Percentiles rank a stretch among this genome's conserved stretches.
phyloP scores from a whole-genome alignment of 2,797 vertebrate genomes.

The Gouania willdenowi region DNA sequence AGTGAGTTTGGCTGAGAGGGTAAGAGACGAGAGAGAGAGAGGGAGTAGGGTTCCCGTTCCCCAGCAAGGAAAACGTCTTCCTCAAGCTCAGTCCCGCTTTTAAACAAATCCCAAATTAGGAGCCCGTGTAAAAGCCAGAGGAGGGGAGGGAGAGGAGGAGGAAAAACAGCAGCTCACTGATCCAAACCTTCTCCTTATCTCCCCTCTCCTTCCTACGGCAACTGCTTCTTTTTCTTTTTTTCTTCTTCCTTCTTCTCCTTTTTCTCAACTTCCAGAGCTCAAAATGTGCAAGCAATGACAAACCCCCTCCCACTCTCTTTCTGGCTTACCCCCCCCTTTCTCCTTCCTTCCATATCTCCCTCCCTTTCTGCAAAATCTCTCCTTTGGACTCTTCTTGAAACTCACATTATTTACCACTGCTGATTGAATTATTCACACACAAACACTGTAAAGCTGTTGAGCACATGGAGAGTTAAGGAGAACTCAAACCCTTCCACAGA shows the following conservation, averaged over 20 bases:
- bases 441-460: slow-evolving; percentile 4
- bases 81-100: slow-evolving; percentile 61
- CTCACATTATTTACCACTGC: slow-evolving; percentile 35
- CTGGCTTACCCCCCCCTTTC: slow-evolving; percentile 26
- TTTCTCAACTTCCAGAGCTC: slow-evolving; percentile 67
- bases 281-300: slow-evolving; percentile 71
- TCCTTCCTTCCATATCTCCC: slow-evolving; percentile 29
- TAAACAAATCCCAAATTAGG: slow-evolving; percentile 85
- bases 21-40: slow-evolving; percentile 16
- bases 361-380: slow-evolving; percentile 47
- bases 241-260: slow-evolving; percentile 60
- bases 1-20: slow-evolving; percentile 21
- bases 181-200: slow-evolving; percentile 50
- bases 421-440: slow-evolving; percentile 20
- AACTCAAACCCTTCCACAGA: no score
- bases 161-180: slow-evolving; percentile 52
- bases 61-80: slow-evolving; percentile 71
- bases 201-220: slow-evolving; percentile 55
- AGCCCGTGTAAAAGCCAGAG: slow-evolving; percentile 47
- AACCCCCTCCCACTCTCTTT: slow-evolving; percentile 38
- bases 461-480: no score
- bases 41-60: slow-evolving; percentile 69
- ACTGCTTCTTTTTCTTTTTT: slow-evolving; percentile 69
- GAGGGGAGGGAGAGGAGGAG: slow-evolving; percentile 28
- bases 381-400: slow-evolving; percentile 44